Evolutionary conservation across 1,140 invertebrate species (phyloP), one percentile per base, ranked within the genome.

Genomic region (Drosophila lini): DNA sequence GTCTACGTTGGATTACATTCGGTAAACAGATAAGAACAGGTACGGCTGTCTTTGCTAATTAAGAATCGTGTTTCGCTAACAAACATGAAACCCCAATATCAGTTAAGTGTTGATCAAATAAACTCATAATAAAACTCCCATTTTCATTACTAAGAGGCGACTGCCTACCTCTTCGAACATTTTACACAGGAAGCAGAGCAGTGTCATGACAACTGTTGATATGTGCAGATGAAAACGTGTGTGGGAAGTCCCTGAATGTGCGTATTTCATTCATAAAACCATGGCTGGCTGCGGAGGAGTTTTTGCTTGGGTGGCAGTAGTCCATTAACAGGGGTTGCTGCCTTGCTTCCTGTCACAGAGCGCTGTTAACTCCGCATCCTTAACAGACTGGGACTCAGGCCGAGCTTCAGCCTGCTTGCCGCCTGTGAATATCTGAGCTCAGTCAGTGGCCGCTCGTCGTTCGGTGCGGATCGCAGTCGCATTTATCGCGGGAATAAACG

Each of bases 151-250:
- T 9, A 59, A 32, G 5, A 13, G 0, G 6, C 10, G 2, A 8
- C 31, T 36, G 16, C 16, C 6, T 15, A 13, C 28, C 25, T 25
- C 19, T 31, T 5, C 16, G 10, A 19, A 11, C 5, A 9, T 10
- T 28, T 34, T n/a, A 6, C 32, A 10, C 16, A 6, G 22, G 2
- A 47, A 16, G 4, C 56, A 42, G 61, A 41, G 36, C 59, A 50
- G 64, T 48, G 68, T 25, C 77, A 85, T 85, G 81, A 81, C 81
- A 84, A 85, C 81, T 84, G 81, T 84, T 84, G 81, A 84, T 85
- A 78, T 61, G 70, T 55, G 15, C n/a, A 16, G 16, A n/a, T 28
- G 31, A 16, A 32, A 28, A 38, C 9, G 32, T 22, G 25, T 13
- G 32, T 45, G 52, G 42, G 31, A 55, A 11, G 73, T 36, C 13